Conservation (phyloP, 2,113 vertebrate genomes). For the Silurus glanis region DNA sequence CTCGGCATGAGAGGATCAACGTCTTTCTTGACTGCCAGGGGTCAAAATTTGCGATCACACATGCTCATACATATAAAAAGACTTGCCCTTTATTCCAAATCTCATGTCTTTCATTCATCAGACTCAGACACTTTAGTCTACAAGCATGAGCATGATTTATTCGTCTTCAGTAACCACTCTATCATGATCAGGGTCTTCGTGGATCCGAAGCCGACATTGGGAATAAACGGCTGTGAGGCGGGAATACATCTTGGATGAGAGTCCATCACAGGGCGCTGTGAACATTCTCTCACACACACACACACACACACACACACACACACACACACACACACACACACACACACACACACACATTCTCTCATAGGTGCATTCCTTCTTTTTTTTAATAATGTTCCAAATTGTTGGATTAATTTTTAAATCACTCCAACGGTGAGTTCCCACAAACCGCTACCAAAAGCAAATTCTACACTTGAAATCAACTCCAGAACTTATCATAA, state of each 20-base stretch:
- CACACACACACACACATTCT: background rate
- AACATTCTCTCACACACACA: background rate
- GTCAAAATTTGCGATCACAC: constrained; percentile 40
- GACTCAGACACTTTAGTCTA: background rate
- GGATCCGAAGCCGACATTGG: background rate
- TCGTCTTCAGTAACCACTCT: background rate
- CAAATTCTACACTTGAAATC: too few relatives aligned
- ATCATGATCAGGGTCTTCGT: background rate
- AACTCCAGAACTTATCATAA: too few relatives aligned
- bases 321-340: background rate
- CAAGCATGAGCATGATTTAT: background rate
- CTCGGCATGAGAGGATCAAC: constrained; percentile 67
- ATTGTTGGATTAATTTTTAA: too few relatives aligned
- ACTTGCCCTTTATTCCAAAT: background rate
- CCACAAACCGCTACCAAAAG: too few relatives aligned
- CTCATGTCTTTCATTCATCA: background rate
- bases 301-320: background rate
- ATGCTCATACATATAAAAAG: background rate
- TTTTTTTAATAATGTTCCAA: too few relatives aligned
- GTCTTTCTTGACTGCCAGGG: constrained; percentile 61
- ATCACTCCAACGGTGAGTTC: too few relatives aligned
- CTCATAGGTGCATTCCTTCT: too few relatives aligned
- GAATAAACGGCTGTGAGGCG: background rate
- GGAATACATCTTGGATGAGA: background rate
- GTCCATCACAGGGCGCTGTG: background rate